phyloP scores from a whole-genome alignment of 1,140 invertebrate species.

The Scylla paramamosain region DNA sequence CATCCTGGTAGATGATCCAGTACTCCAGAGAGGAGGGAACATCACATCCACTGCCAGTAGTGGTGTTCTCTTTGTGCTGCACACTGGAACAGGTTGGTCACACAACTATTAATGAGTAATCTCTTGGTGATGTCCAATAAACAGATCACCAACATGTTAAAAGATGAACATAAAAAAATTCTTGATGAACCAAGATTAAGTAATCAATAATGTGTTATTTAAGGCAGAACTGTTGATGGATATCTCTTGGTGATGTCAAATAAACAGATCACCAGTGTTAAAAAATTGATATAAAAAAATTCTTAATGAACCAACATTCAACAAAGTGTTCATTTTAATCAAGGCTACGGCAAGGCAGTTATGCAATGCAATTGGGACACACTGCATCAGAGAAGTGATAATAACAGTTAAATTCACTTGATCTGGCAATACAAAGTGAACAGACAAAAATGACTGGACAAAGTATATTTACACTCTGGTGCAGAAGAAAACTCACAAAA shows the following conservation, averaged over 20 bases:
- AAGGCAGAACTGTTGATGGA: too few species aligned
- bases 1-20: conserved; percentile 52
- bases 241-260: too few species aligned
- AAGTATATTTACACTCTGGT: neutral
- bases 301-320: too few species aligned
- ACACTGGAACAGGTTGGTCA: conserved; percentile 45
- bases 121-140: too few species aligned
- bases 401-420: neutral
- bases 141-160: too few species aligned
- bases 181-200: too few species aligned
- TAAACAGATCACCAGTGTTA: too few species aligned
- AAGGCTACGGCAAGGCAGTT: too few species aligned
- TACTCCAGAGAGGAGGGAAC: conserved; percentile 56
- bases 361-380: neutral
- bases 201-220: too few species aligned
- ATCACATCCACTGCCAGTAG: neutral
- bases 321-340: too few species aligned
- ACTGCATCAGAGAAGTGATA: neutral
- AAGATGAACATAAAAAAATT: too few species aligned
- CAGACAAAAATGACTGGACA: neutral
- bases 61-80: neutral
- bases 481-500: conserved; percentile 44
- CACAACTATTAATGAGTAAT: neutral
- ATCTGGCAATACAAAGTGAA: neutral
- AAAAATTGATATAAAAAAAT: too few species aligned